These are phyloP conservation scores for Kradibia gibbosae DNA, from an alignment of 1,140 invertebrate species.

Conservation along the genomic window DNA sequence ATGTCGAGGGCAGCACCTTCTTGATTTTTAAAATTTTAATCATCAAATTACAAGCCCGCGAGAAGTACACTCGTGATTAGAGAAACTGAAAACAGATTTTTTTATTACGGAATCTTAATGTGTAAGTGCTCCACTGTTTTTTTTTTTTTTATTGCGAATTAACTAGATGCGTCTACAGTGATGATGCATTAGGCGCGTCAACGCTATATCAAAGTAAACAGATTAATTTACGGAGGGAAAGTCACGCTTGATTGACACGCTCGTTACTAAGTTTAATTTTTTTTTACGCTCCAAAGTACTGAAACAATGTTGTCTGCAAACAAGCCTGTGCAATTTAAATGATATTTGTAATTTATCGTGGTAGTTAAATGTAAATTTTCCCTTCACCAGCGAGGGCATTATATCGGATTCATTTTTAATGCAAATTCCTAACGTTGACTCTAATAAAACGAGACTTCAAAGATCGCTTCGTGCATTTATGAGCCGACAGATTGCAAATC, in stretches of 20 bases:
- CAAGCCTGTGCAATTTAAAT: not conserved
- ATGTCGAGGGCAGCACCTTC: too few relatives aligned
- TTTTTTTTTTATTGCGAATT: not conserved
- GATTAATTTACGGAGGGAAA: not conserved
- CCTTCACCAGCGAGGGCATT: not conserved
- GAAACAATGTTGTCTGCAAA: not conserved
- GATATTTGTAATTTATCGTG: not conserved
- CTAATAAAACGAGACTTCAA: not conserved
- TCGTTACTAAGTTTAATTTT: not conserved
- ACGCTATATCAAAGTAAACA: not conserved
- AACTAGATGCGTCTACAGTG: not conserved
- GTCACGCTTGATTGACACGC: not conserved
- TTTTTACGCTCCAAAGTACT: not conserved
- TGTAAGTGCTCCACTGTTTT: too few relatives aligned
- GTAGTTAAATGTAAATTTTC: not conserved
- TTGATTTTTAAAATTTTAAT: too few relatives aligned
- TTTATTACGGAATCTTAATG: too few relatives aligned
- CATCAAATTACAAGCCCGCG: too few relatives aligned
- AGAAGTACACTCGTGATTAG: too few relatives aligned
- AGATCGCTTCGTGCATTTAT: not conserved
- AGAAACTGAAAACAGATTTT: too few relatives aligned
- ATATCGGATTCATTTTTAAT: not conserved
- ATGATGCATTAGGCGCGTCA: not conserved
- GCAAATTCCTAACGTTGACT: not conserved
- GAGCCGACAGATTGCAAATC: not conserved